These are phyloP conservation scores for Scaptomyza reducta DNA, from an alignment of 2,888 invertebrate genomes.

Conservation along the genomic window DNA sequence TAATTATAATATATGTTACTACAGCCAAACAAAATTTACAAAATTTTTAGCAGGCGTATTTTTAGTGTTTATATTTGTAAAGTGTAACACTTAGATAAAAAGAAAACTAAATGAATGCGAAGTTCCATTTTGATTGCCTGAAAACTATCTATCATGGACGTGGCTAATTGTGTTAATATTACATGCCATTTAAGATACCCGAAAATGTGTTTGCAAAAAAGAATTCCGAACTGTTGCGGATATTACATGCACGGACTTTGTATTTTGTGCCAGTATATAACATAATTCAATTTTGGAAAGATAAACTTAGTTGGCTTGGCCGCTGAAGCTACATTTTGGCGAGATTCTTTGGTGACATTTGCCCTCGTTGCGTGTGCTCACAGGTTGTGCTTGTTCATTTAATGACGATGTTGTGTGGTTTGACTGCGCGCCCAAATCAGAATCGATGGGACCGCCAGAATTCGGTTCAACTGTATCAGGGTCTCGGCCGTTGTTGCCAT, in stretches of 20 bases:
- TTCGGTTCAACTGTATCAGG: slow-evolving; percentile 8
- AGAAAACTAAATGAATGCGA: neutral
- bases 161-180: neutral
- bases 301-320: slow-evolving; percentile 46
- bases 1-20: slow-evolving; percentile 18
- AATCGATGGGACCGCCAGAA: slow-evolving; percentile 3
- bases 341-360: slow-evolving; percentile 55
- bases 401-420: slow-evolving; percentile 16
- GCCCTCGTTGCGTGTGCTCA: slow-evolving; percentile 20
- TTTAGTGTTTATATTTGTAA: slow-evolving; percentile 2
- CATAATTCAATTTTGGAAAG: neutral
- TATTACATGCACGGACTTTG: slow-evolving; percentile 7
- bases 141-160: slow-evolving; percentile 23
- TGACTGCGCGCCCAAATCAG: slow-evolving; percentile 14
- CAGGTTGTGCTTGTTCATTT: slow-evolving; percentile 18
- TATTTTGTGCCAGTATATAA: slow-evolving; percentile 10
- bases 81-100: slow-evolving; percentile 2
- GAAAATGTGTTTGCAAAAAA: slow-evolving; percentile 6
- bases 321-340: slow-evolving; percentile 51
- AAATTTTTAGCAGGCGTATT: slow-evolving; percentile 3
- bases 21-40: slow-evolving; percentile 13
- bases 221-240: slow-evolving; percentile 7
- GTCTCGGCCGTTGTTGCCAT: slow-evolving; percentile 27
- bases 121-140: slow-evolving; percentile 22
- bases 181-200: slow-evolving; percentile 7